phyloP scores from a whole-genome alignment of 1,140 invertebrate species.

The Drosophila arizonae region DNA sequence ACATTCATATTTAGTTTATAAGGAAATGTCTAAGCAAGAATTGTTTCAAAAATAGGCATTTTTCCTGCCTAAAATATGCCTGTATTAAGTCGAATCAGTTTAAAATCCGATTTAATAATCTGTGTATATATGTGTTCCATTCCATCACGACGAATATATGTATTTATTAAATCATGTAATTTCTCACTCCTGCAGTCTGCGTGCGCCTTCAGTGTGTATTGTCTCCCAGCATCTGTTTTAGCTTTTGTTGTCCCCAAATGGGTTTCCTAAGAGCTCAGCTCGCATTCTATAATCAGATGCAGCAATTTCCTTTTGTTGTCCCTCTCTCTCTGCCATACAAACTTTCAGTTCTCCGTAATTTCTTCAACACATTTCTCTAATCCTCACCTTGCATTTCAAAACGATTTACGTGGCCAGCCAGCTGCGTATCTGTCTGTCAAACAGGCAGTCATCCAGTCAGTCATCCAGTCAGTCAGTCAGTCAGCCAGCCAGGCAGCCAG shows the following conservation, averaged over 20 bases:
- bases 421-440: constrained; percentile 28
- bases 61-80: too few relatives aligned
- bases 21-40: too few relatives aligned
- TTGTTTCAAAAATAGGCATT: too few relatives aligned
- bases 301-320: not conserved
- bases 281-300: constrained; percentile 21
- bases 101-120: not conserved
- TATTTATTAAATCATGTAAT: constrained; percentile 5
- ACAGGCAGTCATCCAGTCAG: constrained; percentile 5
- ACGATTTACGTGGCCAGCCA: constrained; percentile 66
- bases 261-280: constrained; percentile 4
- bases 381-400: constrained; percentile 73
- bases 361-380: constrained; percentile 65
- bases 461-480: constrained; percentile 1
- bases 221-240: not conserved
- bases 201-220: not conserved
- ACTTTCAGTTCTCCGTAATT: constrained; percentile 68
- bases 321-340: constrained; percentile 17
- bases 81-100: not conserved
- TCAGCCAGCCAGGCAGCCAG: not conserved
- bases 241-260: constrained; percentile 2
- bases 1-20: too few relatives aligned
- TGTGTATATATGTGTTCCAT: not conserved
- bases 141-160: not conserved
- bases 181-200: not conserved